Evolutionary conservation across 2,113 vertebrate genomes (phyloP), one percentile per base, ranked within the genome.

Genomic region (Boulengeromyrus knoepffleri): DNA sequence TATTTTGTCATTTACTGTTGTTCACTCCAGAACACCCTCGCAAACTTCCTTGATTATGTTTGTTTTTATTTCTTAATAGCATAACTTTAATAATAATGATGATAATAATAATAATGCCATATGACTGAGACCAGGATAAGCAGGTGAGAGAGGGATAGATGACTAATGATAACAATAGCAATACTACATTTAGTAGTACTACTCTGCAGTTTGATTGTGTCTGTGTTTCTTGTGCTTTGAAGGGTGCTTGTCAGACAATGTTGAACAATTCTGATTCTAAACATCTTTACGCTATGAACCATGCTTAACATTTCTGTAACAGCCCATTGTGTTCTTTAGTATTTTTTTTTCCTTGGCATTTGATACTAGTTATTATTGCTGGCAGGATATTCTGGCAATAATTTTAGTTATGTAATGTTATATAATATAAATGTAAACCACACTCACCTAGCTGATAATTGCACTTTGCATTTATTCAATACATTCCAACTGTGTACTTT

Each of bases 351-450:
- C 46, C 85, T 36, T 53, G 49, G 49, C 85, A 52, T 87, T 45
- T 88, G 87, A 56, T 88, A 46, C 19, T 42, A n/a, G 52, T 45
- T 88, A 31, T 70, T 74, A 27, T 70, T 88, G 31, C 88, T 70
- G 62, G 88, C 58, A 74, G 19, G 12, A 49, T 27, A 62, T 88
- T 45, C 42, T 88, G 58, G 62, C 88, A 88, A n/a, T 88, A 42
- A 70, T 70, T 46, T 15, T 66, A 56, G 62, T 74, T 74, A 47
- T 70, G 42, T 88, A 88, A 45, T 66, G 24, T 88, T 88, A 88
- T 10, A 66, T 88, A 70, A 66, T 70, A 15, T 31, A 88, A 88
- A n/a, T 47, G 58, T 70, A 88, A 88, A 88, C 88, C 53, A 56
- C 87, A 52, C 19, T 88, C 50, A 56, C 52, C 17, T 52, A 53